phyloP scores from a whole-genome alignment of 2,888 invertebrate genomes.

The Calephelis perditalis region DNA sequence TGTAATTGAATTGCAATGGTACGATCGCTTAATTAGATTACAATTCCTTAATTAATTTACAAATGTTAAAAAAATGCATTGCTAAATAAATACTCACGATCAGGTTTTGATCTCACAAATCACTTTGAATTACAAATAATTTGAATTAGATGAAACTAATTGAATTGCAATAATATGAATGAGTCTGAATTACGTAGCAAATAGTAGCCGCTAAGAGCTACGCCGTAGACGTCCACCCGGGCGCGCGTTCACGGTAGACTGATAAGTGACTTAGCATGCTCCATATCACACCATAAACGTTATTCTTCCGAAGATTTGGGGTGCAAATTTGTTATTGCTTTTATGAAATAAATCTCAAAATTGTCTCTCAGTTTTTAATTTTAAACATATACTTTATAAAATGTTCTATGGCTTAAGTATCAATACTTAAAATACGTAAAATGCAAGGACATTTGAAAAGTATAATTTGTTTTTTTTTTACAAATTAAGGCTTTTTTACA shows the following conservation, averaged over 20 bases:
- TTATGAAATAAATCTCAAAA: conserved; percentile 10
- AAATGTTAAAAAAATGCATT: neutral
- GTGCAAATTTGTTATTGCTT: conserved; percentile 22
- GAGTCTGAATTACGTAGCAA: conserved; percentile 15
- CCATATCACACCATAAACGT: conserved; percentile 19
- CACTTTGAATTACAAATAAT: conserved; percentile 6
- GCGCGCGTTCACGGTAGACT: conserved; percentile 46
- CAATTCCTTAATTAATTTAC: too few species aligned
- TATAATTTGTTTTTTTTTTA: too few species aligned
- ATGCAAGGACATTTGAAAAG: too few species aligned
- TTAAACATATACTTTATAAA: too few species aligned
- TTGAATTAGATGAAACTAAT: neutral
- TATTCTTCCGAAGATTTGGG: conserved; percentile 24
- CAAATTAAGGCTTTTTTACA: too few species aligned
- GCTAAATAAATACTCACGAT: neutral
- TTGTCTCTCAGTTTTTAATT: too few species aligned
- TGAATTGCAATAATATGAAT: neutral
- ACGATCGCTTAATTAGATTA: too few species aligned
- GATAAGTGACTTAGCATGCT: conserved; percentile 31
- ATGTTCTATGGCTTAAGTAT: too few species aligned
- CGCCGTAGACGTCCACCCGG: conserved; percentile 53
- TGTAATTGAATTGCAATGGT: too few species aligned
- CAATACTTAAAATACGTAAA: too few species aligned
- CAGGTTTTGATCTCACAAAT: neutral
- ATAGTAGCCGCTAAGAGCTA: conserved; percentile 31